Evolutionary conservation across 2,113 vertebrate genomes (phyloP).

Genomic region (Dasyprocta punctata): DNA sequence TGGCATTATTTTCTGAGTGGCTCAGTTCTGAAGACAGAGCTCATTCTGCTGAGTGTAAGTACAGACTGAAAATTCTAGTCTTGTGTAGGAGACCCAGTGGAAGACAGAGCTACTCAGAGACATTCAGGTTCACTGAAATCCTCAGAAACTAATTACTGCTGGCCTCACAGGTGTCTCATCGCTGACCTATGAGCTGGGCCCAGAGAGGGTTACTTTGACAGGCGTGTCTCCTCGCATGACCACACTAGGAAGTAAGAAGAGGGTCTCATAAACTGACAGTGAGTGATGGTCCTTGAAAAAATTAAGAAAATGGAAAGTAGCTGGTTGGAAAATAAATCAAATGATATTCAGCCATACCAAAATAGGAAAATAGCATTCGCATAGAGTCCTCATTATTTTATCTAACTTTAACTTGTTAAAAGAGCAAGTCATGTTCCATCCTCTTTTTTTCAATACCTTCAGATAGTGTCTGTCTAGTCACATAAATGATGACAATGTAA

Average conservation of each 20-base stretch:
- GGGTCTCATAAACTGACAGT: not conserved
- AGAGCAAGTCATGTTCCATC: not conserved
- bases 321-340: not conserved
- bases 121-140: not conserved
- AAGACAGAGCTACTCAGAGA: not conserved
- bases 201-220: not conserved
- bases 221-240: not conserved
- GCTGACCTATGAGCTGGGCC: too few species aligned
- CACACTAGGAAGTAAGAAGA: accelerated
- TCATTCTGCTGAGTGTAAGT: not conserved
- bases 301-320: not conserved
- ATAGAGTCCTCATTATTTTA: not conserved
- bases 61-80: not conserved
- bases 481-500: not conserved
- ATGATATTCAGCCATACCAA: not conserved
- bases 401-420: not conserved
- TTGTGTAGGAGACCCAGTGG: accelerated
- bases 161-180: accelerated
- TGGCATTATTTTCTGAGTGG: not conserved
- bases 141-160: not conserved
- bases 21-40: not conserved
- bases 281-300: not conserved
- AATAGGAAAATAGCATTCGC: not conserved
- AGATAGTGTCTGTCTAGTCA: not conserved
- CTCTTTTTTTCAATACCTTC: not conserved